Evolutionary conservation across 2,888 invertebrate species (phyloP), one percentile per base, ranked within the genome.

Genomic region (Troglohyphantes excavatus): DNA sequence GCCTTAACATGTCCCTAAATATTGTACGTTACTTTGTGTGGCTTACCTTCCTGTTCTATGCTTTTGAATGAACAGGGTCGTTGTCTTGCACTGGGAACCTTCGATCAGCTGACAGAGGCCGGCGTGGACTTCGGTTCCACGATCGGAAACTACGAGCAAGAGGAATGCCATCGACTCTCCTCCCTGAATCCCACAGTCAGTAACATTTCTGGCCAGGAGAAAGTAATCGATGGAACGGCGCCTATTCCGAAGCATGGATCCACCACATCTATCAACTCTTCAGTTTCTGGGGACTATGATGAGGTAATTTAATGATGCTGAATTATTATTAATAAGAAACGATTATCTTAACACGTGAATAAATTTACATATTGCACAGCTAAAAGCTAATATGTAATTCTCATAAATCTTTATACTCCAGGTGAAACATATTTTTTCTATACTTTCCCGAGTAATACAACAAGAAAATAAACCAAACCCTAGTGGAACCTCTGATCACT

Each of bases 41-140:
- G n/a, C n/a, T n/a, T n/a, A n/a, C n/a, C n/a, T n/a, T n/a, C n/a
- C n/a, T n/a, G n/a, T n/a, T n/a, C n/a, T n/a, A n/a, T n/a, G n/a
- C n/a, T n/a, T n/a, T 93, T 94, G 59, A 92, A 94, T 81, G 93
- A 93, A 91, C 67, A 91, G 83, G 92, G 92, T 23, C 79, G 86
- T n/a, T 87, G 88, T 43, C 21, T 91, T 33, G 92, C 91, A 43
- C 89, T 90, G n/a, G 92, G 92, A 2, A 85, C 84, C 3, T 92
- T 91, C 33, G 63, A 91, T 9, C 90, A 92, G 27, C 53, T 92
- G 33, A 73, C 72, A 0, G 70, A 83, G n/a, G 43, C 90, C 2
- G 92, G 92, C 2, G 90, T 91, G 0, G 91, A 92, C 79, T 70
- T 92, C 13, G 89, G 91, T 19, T 90, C 91, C 33, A 39, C 91